phyloP scores from a whole-genome alignment of 2,797 vertebrate species.

The Tadarida brasiliensis region DNA sequence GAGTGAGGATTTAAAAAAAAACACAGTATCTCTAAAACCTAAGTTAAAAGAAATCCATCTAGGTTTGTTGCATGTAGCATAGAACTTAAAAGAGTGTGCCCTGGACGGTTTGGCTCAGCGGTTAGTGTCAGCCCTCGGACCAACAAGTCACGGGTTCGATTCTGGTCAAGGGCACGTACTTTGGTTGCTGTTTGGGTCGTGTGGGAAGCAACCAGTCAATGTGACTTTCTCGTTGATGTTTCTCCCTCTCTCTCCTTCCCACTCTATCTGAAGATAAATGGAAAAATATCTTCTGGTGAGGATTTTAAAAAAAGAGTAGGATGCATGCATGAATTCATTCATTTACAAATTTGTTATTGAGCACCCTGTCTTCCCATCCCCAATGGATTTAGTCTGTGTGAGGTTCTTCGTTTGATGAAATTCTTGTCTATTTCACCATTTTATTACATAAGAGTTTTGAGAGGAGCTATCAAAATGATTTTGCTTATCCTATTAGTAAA shows the following conservation, averaged over 20 bases:
- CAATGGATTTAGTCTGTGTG: neutral
- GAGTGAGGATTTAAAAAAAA: no score
- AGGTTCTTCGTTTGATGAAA: slow-evolving; percentile 34
- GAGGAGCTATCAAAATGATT: slow-evolving; percentile 17
- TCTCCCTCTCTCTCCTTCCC: no score
- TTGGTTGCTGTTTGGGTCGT: no score
- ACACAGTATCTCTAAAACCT: slow-evolving; percentile 10
- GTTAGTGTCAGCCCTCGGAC: no score
- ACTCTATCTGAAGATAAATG: no score
- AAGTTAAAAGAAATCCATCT: neutral
- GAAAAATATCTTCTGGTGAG: no score
- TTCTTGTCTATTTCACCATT: neutral
- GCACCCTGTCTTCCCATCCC: neutral
- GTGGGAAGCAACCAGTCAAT: no score
- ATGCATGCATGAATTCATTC: neutral
- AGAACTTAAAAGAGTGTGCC: neutral
- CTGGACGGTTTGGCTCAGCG: no score
- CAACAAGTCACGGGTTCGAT: no score
- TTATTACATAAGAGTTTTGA: slow-evolving; percentile 7
- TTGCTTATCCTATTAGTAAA: slow-evolving; percentile 51
- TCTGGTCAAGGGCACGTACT: no score
- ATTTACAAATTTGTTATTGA: neutral
- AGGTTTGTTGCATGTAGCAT: neutral
- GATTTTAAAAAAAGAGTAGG: neutral
- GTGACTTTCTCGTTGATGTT: no score